These are phyloP conservation scores for Rhagonycha fulva DNA, from an alignment of 2,888 invertebrate genomes.

Conservation along the genomic window DNA sequence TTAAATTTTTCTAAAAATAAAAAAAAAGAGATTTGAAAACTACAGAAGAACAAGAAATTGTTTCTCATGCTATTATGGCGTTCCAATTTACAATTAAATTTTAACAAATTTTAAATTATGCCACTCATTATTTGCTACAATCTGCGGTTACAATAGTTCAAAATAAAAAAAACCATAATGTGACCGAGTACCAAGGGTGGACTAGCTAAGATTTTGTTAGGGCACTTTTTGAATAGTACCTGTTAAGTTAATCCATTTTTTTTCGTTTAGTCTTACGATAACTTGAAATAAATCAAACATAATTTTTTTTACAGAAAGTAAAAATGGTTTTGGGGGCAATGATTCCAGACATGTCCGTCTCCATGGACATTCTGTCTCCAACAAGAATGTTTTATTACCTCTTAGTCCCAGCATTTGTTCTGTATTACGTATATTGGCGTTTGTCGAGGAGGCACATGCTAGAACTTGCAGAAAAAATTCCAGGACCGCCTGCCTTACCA, in stretches of 20 bases:
- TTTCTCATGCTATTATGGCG: too few species aligned
- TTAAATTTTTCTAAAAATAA: too few species aligned
- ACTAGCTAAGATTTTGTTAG: not conserved
- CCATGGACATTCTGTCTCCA: not conserved
- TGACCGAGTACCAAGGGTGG: too few species aligned
- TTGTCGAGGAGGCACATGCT: slow-evolving; percentile 71
- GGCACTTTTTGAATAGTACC: not conserved
- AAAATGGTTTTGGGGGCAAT: not conserved
- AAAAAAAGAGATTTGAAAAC: too few species aligned
- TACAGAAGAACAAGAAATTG: too few species aligned
- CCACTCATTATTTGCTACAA: too few species aligned
- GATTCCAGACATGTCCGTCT: not conserved
- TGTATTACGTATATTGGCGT: slow-evolving; percentile 58
- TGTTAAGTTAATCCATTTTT: not conserved
- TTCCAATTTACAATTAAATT: too few species aligned
- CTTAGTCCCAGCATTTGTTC: slow-evolving; percentile 5
- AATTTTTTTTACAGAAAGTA: not conserved
- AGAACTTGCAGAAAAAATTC: slow-evolving; percentile 71
- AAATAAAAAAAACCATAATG: too few species aligned
- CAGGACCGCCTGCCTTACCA: slow-evolving; percentile 74
- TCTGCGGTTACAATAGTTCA: too few species aligned
- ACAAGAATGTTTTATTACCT: slow-evolving; percentile 14
- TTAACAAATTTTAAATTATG: too few species aligned
- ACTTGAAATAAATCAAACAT: not conserved
- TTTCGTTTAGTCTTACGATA: too few species aligned